These are phyloP conservation scores for Epinephelus malabaricus DNA, from an alignment of 2,797 vertebrate species.

Conservation along the genomic window DNA sequence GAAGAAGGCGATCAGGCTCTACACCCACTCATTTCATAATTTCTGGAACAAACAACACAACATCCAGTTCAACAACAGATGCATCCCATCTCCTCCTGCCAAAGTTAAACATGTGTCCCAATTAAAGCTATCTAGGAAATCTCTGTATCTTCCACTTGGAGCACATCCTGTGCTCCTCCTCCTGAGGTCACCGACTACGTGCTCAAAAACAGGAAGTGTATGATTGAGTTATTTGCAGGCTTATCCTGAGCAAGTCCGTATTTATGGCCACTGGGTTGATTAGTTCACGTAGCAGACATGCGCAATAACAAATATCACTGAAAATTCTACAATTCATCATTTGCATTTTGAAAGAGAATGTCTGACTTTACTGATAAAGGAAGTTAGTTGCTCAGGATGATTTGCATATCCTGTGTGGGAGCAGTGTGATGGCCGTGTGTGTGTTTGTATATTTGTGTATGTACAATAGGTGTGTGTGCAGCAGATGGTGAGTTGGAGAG, in stretches of 20 bases:
- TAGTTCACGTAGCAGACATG: slow-evolving; percentile 54
- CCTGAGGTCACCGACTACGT: slow-evolving; percentile 77
- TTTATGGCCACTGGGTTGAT: slow-evolving; percentile 71
- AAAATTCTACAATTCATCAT: slow-evolving; percentile 15
- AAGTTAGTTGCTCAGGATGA: slow-evolving; percentile 25
- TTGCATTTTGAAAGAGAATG: not conserved
- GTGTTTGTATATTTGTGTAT: slow-evolving; percentile 1
- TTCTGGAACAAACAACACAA: slow-evolving; percentile 48
- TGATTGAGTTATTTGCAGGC: slow-evolving; percentile 80
- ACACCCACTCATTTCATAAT: not conserved
- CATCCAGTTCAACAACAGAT: slow-evolving; percentile 56
- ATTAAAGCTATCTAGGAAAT: slow-evolving; percentile 81
- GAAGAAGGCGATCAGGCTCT: not conserved
- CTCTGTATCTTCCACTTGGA: slow-evolving; percentile 75
- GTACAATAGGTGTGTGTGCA: slow-evolving; percentile 1
- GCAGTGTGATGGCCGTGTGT: slow-evolving; percentile 36
- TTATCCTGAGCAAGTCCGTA: slow-evolving; percentile 71
- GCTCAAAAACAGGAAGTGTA: slow-evolving; percentile 84
- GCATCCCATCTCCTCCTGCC: slow-evolving; percentile 55
- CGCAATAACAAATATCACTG: slow-evolving; percentile 28
- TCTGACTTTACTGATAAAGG: not conserved
- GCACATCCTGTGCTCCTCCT: slow-evolving; percentile 82
- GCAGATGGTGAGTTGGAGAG: slow-evolving; percentile 41
- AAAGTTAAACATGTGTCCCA: slow-evolving; percentile 59
- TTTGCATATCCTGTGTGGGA: slow-evolving; percentile 67